phyloP scores from a whole-genome alignment of 2,888 invertebrate species.

The Amaurobius ferox region DNA sequence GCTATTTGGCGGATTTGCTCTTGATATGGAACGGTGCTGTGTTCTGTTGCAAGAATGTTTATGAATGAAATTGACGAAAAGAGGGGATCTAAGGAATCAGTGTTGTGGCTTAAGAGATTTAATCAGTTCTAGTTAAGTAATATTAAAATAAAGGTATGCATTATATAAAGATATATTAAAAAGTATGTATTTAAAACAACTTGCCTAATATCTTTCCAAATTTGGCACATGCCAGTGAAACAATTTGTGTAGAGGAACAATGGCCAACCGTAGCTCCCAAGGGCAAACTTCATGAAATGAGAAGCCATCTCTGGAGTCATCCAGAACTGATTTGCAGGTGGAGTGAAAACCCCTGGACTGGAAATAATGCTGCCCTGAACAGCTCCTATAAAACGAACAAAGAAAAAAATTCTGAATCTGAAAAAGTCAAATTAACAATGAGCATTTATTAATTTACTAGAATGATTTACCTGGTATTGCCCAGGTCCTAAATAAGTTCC shows the following conservation, averaged over 20 bases:
- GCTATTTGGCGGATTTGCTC: too few relatives aligned
- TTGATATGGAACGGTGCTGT: too few relatives aligned
- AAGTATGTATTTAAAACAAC: background rate
- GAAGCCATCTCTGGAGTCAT: constrained; percentile 87
- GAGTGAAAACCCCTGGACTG: constrained; percentile 66
- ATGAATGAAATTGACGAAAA: too few relatives aligned
- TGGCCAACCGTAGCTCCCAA: constrained; percentile 93
- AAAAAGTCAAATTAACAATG: background rate
- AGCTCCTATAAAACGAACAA: constrained; percentile 31
- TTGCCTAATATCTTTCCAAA: constrained; percentile 83
- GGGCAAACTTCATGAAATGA: constrained; percentile 87
- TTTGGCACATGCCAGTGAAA: constrained; percentile 85
- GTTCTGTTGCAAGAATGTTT: too few relatives aligned
- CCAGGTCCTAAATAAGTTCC: too few relatives aligned
- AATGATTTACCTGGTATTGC: too few relatives aligned
- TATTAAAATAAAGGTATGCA: too few relatives aligned
- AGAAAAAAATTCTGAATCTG: background rate
- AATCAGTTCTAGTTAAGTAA: too few relatives aligned
- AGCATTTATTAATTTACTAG: too few relatives aligned
- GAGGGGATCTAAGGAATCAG: too few relatives aligned
- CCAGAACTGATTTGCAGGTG: constrained; percentile 80
- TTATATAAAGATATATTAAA: too few relatives aligned
- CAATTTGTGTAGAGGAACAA: constrained; percentile 87
- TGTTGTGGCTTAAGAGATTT: too few relatives aligned
- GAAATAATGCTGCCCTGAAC: constrained; percentile 70